Evolutionary conservation across 2,113 vertebrate species (phyloP), one percentile per base, ranked within the genome.

Genomic region (Brachionichthys hirsutus): DNA sequence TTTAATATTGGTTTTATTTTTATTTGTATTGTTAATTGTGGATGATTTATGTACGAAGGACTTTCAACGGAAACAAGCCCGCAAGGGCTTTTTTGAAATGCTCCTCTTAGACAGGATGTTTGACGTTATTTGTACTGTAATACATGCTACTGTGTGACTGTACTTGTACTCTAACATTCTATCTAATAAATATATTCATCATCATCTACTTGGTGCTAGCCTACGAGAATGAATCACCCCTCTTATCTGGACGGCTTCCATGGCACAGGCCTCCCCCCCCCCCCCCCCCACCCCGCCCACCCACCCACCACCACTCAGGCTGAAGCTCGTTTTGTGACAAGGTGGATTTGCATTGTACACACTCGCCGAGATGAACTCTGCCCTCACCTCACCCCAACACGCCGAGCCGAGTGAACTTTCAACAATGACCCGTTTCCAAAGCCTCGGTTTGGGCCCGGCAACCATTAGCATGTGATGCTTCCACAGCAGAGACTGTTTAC

Each of bases 341-440:
- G 68, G 82, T 85, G 78, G 87, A 89, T 87, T 87, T 84, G 87
- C 86, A 89, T 89, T 89, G 85, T 85, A 73, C 70, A 58, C 82
- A 78, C 77, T 85, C 69, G 24, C 75, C 78, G 66, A 45, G 61
- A 49, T 87, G 86, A 89, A 87, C 86, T 86, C 71, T 85, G 77
- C 66, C 84, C 86, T 40, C 50, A 64, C 58, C 18, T 52, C 54
- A 36, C 43, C 16, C 8, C 49, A 51, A 62, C 72, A 72, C 42
- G 43, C 18, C 46, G 50, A 48, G 40, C 62, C 60, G 57, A 57
- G 69, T 75, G 75, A 85, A 87, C 83, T 79, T 73, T 77, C 41
- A n/a, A 58, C 62, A 62, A 41, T 83, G 83, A 84, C 85, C 79
- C 71, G 80, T 76, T 87, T 85, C 55, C 68, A 52, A 24, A 66